phyloP scores from a whole-genome alignment of 2,797 vertebrate genomes.

The Melanotaenia trifasciata region DNA sequence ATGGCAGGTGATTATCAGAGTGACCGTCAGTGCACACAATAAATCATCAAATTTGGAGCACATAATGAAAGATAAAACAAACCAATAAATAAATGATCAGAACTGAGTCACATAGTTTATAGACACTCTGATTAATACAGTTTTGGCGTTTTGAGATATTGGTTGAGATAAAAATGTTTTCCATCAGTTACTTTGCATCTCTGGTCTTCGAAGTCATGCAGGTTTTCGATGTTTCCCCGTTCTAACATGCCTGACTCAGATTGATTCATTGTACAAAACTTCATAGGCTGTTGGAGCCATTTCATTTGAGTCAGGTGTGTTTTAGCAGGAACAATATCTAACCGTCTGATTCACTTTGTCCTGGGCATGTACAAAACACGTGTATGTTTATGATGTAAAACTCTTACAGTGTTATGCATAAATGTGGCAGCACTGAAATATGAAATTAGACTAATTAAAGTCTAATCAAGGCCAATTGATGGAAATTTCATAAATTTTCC shows the following conservation, averaged over 20 bases:
- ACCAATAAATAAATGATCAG: no score
- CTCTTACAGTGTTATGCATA: not conserved
- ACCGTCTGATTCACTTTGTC: not conserved
- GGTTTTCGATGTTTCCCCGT: no score
- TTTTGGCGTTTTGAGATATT: not conserved
- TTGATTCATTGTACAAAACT: no score
- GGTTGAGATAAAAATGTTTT: no score
- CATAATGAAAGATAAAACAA: not conserved
- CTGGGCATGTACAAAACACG: not conserved
- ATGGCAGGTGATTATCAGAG: not conserved
- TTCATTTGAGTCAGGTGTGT: no score
- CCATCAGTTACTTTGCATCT: no score
- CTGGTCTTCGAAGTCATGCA: no score
- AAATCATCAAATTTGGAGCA: not conserved
- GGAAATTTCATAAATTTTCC: not conserved
- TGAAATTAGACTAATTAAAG: not conserved
- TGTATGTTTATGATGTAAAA: not conserved
- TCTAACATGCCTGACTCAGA: no score
- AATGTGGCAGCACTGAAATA: not conserved
- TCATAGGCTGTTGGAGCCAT: no score
- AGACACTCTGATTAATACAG: no score
- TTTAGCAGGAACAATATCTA: no score
- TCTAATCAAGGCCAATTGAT: not conserved
- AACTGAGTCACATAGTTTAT: no score
- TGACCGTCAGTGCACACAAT: not conserved